phyloP scores from a whole-genome alignment of 2,113 vertebrate species.

The Prunella himalayana region DNA sequence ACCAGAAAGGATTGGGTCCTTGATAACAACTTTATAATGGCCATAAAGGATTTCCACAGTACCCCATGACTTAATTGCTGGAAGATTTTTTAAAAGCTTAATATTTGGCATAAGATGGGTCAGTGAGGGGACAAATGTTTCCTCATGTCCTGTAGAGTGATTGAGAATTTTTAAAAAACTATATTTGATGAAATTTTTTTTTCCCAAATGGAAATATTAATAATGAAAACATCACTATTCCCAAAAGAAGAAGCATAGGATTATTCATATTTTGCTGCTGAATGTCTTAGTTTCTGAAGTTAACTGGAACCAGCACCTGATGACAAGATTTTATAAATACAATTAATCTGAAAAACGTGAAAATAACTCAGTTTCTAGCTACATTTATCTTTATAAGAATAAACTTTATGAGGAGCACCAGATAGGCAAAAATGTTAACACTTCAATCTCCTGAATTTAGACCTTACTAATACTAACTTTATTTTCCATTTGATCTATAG shows the following conservation, averaged over 20 bases:
- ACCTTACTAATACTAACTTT: constrained; percentile 16
- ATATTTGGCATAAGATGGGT: background rate
- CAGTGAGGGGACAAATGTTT: background rate
- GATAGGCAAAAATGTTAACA: constrained; percentile 16
- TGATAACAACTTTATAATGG: background rate
- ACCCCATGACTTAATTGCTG: background rate
- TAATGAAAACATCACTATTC: background rate
- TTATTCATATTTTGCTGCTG: background rate
- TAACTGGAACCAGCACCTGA: background rate
- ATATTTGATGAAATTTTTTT: background rate
- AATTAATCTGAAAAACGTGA: background rate
- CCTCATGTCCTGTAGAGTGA: background rate
- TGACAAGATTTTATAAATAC: background rate
- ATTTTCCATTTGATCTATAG: constrained; percentile 15
- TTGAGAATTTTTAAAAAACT: background rate
- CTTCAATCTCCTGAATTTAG: constrained; percentile 17
- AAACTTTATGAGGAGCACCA: background rate
- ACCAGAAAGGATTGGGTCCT: background rate
- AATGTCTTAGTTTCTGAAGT: background rate
- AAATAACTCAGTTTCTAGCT: constrained; percentile 7
- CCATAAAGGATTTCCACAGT: background rate
- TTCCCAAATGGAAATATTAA: background rate
- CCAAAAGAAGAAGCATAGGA: background rate
- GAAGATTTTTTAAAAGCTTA: background rate
- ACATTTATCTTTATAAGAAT: constrained; percentile 1